Conservation (phyloP, 2,888 invertebrate species). For the Drymonia ruficornis region DNA sequence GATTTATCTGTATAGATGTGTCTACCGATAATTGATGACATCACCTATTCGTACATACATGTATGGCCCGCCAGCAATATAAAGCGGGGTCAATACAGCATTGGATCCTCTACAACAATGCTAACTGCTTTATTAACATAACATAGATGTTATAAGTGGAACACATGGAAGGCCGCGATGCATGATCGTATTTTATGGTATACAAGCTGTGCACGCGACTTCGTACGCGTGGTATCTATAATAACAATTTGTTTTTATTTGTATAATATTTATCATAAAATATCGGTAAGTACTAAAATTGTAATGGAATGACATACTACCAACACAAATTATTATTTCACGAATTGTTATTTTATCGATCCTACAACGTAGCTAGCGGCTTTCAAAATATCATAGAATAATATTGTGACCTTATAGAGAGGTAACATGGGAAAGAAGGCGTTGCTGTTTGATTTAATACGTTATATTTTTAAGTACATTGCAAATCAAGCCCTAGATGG, state of each 20-base stretch:
- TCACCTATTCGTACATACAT: conserved; percentile 15
- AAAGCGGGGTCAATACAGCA: conserved; percentile 62
- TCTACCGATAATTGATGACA: conserved; percentile 15
- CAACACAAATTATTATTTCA: no score
- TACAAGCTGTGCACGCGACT: no score
- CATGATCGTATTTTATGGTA: conserved; percentile 15
- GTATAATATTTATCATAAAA: no score
- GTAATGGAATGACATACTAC: no score
- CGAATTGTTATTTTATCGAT: no score
- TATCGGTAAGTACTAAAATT: no score
- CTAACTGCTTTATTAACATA: conserved; percentile 81
- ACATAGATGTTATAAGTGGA: conserved; percentile 69
- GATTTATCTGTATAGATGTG: no score
- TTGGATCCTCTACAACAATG: conserved; percentile 76
- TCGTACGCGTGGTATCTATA: no score
- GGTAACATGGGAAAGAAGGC: conserved; percentile 30
- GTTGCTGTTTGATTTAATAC: conserved; percentile 29
- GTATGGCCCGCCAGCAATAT: conserved; percentile 30
- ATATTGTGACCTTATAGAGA: conserved; percentile 3
- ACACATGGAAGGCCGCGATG: conserved; percentile 69
- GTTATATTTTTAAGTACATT: conserved; percentile 40
- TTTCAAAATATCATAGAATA: not conserved
- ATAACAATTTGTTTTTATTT: no score
- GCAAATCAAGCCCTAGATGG: conserved; percentile 33
- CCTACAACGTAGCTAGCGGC: no score